These are phyloP conservation scores for Gallinago paraguaiae DNA, from an alignment of 2,113 vertebrate species.

Conservation along the genomic window DNA sequence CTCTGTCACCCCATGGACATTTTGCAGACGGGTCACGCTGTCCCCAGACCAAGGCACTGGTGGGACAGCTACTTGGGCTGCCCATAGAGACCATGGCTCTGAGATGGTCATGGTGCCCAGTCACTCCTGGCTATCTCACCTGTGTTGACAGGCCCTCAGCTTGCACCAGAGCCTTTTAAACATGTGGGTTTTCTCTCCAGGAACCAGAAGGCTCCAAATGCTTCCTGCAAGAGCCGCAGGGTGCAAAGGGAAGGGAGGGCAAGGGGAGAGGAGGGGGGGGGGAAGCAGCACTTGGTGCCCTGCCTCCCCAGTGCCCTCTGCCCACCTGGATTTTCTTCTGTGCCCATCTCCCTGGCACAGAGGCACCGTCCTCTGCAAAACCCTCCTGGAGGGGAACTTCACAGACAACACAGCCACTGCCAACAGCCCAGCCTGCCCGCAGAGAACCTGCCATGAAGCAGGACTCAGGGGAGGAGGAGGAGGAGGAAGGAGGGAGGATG, in stretches of 20 bases:
- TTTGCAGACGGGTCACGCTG: accelerated
- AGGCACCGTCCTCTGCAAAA: not conserved
- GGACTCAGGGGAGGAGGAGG: not conserved
- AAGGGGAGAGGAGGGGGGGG: not conserved
- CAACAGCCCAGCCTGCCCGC: not conserved
- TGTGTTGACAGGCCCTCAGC: not conserved
- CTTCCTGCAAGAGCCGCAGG: not conserved
- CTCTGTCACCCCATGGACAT: accelerated
- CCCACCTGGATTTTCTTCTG: not conserved
- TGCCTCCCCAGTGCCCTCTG: not conserved
- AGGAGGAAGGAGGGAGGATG: not conserved
- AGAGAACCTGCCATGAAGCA: not conserved
- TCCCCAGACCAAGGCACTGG: not conserved
- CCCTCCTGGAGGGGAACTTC: not conserved
- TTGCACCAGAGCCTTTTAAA: not conserved
- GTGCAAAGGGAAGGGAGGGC: not conserved
- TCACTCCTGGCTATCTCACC: not conserved
- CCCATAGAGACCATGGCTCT: not conserved
- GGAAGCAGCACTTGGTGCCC: not conserved
- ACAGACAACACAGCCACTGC: not conserved
- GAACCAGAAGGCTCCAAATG: not conserved
- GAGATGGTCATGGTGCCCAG: accelerated
- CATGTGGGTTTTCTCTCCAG: not conserved
- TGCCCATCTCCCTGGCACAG: not conserved
- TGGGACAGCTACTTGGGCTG: not conserved